These are phyloP conservation scores for Penaeus indicus DNA, from an alignment of 1,140 invertebrate species.

Conservation along the genomic window DNA sequence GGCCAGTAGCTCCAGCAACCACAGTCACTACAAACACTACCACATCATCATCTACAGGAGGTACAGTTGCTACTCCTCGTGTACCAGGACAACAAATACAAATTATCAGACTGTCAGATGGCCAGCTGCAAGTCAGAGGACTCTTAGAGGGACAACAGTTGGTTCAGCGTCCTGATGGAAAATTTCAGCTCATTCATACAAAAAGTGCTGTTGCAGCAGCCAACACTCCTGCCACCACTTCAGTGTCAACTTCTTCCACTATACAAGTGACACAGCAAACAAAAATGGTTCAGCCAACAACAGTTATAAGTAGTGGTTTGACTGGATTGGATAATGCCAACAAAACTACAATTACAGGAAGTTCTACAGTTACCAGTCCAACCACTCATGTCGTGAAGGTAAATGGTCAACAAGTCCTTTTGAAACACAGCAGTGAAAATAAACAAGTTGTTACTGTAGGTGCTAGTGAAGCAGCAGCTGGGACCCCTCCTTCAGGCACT, in stretches of 20 bases:
- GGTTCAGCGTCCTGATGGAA: slow-evolving; percentile 92
- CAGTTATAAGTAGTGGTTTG: slow-evolving; percentile 18
- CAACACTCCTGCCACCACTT: slow-evolving; percentile 65
- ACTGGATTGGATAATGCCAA: slow-evolving; percentile 42
- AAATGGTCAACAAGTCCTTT: slow-evolving; percentile 62
- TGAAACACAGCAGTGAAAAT: slow-evolving; percentile 44
- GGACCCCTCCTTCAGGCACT: not conserved
- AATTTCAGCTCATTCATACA: slow-evolving; percentile 87
- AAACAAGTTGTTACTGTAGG: slow-evolving; percentile 57
- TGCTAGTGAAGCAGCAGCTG: slow-evolving; percentile 50
- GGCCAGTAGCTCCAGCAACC: slow-evolving; percentile 51
- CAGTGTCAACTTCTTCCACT: slow-evolving; percentile 69
- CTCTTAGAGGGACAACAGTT: slow-evolving; percentile 89
- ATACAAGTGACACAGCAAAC: slow-evolving; percentile 66
- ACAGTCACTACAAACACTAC: slow-evolving; percentile 12
- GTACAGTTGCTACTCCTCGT: slow-evolving; percentile 45
- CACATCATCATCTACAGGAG: not conserved
- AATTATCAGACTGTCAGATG: slow-evolving; percentile 89
- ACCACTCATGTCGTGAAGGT: slow-evolving; percentile 62
- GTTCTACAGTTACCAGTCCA: slow-evolving; percentile 52
- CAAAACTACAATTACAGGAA: slow-evolving; percentile 55
- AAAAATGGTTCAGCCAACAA: slow-evolving; percentile 46
- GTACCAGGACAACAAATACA: slow-evolving; percentile 79
- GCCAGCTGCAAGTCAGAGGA: slow-evolving; percentile 91
- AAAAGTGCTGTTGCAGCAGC: slow-evolving; percentile 68